Conservation (phyloP, 2,113 vertebrate species). For the Grammomys surdaster region DNA sequence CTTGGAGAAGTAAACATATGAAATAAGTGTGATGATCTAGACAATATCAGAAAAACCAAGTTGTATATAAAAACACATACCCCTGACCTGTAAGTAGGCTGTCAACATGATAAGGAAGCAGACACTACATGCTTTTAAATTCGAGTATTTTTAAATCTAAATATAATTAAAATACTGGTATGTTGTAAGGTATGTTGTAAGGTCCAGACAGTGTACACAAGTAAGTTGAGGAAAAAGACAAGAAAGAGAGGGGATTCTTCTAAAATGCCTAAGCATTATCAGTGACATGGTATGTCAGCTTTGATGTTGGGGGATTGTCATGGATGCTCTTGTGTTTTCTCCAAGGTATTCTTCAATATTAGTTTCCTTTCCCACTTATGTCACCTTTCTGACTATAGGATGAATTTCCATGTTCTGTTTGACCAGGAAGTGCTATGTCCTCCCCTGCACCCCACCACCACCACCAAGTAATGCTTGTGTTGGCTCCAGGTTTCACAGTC, state of each 20-base stretch:
- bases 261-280: neutral
- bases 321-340: neutral
- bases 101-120: neutral
- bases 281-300: neutral
- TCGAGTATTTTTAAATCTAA: neutral
- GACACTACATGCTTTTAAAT: neutral
- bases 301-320: fast-evolving
- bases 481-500: neutral
- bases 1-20: neutral
- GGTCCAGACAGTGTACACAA: neutral
- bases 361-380: neutral
- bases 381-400: neutral
- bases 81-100: neutral
- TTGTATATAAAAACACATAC: neutral
- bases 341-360: neutral
- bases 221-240: fast-evolving
- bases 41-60: neutral
- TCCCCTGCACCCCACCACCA: neutral
- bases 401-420: slow-evolving; percentile 1
- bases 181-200: neutral
- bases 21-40: neutral
- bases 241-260: neutral
- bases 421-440: neutral
- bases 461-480: neutral
- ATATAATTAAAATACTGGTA: neutral